Conservation (phyloP, 2,888 invertebrate genomes). For the Meteorus colon region DNA sequence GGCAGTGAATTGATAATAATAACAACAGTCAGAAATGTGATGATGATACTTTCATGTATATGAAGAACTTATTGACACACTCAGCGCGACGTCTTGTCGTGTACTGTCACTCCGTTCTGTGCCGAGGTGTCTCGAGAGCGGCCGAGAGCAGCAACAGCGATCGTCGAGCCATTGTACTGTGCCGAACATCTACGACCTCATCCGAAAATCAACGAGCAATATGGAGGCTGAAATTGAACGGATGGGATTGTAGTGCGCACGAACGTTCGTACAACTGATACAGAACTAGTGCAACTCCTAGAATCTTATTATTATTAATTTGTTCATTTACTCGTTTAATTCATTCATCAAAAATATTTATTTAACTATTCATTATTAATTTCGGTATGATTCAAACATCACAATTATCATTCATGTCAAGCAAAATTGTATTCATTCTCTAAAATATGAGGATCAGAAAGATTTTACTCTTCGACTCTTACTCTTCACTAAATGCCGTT, state of each 20-base stretch:
- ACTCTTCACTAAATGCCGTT: too few species aligned
- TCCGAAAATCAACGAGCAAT: neutral
- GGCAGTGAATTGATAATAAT: neutral
- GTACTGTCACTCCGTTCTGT: neutral
- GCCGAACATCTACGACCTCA: neutral
- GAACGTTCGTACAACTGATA: neutral
- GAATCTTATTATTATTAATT: too few species aligned
- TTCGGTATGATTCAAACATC: too few species aligned
- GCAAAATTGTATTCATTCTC: too few species aligned
- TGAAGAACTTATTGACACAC: neutral
- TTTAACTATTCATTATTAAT: too few species aligned
- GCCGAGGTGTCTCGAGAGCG: slow-evolving; percentile 3
- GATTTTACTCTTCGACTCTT: too few species aligned
- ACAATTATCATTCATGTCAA: too few species aligned
- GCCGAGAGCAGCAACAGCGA: neutral
- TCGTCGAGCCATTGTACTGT: slow-evolving; percentile 1
- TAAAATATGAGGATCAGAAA: too few species aligned
- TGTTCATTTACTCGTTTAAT: neutral
- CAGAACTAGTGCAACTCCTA: neutral
- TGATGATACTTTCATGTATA: neutral
- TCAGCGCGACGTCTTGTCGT: neutral
- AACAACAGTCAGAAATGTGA: neutral
- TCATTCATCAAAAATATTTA: too few species aligned
- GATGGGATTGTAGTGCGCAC: neutral
- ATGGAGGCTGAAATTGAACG: neutral